Evolutionary conservation across 2,113 vertebrate species (phyloP), one percentile per base, ranked within the genome.

Genomic region (Balaeniceps rex): DNA sequence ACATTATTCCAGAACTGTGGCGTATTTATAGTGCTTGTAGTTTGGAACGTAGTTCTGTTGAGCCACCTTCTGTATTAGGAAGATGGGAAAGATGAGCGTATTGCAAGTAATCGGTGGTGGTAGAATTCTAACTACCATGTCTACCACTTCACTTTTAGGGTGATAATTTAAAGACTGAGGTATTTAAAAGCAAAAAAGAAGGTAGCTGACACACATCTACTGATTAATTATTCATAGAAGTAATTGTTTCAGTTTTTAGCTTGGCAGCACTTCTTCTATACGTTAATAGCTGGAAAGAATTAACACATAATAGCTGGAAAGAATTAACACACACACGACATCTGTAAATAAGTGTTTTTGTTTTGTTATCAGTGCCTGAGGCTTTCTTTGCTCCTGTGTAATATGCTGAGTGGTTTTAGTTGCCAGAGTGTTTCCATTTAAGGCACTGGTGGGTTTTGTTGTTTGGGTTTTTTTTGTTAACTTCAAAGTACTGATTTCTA

Each of bases 211-310:
- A 64, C 65, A 12, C 12, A 19, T 82, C 79, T 84, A 26, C 13
- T 42, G 38, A 49, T 92, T 88, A 94, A 90, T 90, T 94, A 90
- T 96, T 93, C 71, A 90, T 51, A 46, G 63, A 44, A 74, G 46
- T 79, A 10, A 80, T 81, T 77, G 88, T 90, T 55, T 38, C 72
- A n/a, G 7, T 71, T 93, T 87, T 82, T 57, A 85, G 63, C 70
- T 92, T 93, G 95, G 91, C 90, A 94, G 84, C 52, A 47, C 44
- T 57, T 91, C 74, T 84, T 64, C 60, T 82, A 8, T 83, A 34
- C 12, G 4, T 79, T 85, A 88, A 63, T 91, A 83, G 93, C 61
- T 94, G 84, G 57, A 55, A 72, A 49, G 89, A 72, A 46, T 44
- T 51, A 34, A 42, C 64, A 78, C 17, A n/a, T 85, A 88, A 63